Evolutionary conservation across 2,888 invertebrate species (phyloP).

Genomic region (Eudasyphora cyanicolor): DNA sequence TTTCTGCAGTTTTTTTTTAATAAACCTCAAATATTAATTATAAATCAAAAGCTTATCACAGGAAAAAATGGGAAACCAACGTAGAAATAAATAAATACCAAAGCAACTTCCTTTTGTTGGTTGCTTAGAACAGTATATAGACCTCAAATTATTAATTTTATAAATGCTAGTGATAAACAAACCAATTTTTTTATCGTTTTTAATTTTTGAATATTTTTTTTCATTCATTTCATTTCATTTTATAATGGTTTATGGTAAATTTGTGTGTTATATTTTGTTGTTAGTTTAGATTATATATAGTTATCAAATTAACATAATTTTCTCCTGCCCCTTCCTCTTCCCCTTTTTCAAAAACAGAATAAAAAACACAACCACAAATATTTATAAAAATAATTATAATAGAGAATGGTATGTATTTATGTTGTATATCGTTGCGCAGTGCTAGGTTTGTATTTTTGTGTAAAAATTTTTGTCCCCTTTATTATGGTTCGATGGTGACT

Average conservation of each 20-base stretch:
- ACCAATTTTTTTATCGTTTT: conserved; percentile 6
- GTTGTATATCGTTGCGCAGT: not conserved
- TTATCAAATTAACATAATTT: conserved; percentile 59
- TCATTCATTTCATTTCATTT: not conserved
- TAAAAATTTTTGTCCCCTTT: conserved; percentile 41
- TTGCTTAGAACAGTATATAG: conserved; percentile 8
- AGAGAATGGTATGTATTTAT: conserved; percentile 19
- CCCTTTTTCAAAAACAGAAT: too few relatives aligned
- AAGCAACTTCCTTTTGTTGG: conserved; percentile 12
- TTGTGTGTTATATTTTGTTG: conserved; percentile 2
- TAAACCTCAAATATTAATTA: conserved; percentile 7
- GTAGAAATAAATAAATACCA: conserved; percentile 18
- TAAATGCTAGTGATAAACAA: not conserved
- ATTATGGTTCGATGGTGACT: conserved; percentile 61
- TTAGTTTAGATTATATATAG: conserved; percentile 27
- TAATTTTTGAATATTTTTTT: not conserved
- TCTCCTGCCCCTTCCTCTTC: too few relatives aligned
- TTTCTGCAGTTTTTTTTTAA: too few relatives aligned
- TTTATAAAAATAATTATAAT: conserved; percentile 20
- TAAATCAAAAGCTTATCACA: not conserved
- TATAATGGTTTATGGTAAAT: not conserved
- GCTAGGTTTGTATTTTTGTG: not conserved
- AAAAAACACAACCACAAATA: conserved; percentile 50
- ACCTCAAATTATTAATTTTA: conserved; percentile 26
- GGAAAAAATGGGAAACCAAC: not conserved